Conservation (phyloP, 2,888 invertebrate species). For the Muschampia staudingeri region DNA sequence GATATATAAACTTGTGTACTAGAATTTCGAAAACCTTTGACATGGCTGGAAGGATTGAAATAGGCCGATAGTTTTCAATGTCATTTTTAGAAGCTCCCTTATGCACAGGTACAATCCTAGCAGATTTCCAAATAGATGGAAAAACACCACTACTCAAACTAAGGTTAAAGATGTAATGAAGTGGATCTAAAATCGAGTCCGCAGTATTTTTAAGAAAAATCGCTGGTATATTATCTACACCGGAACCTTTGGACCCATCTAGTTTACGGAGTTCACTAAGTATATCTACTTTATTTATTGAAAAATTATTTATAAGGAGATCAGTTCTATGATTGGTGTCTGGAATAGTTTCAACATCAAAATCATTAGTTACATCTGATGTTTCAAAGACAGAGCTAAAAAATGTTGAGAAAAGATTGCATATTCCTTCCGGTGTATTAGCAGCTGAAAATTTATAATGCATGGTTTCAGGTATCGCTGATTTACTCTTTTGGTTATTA, state of each 20-base stretch:
- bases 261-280: neutral
- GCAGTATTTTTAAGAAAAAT: neutral
- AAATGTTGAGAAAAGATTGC: neutral
- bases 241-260: neutral
- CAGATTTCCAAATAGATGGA: neutral
- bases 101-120: neutral
- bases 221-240: neutral
- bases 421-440: neutral
- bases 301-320: neutral
- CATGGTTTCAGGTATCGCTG: neutral
- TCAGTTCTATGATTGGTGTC: neutral
- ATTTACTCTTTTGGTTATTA: neutral
- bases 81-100: neutral
- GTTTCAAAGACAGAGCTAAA: slow-evolving; percentile 7
- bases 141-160: neutral
- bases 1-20: neutral
- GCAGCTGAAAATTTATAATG: neutral
- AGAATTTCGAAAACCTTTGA: neutral
- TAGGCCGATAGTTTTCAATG: neutral
- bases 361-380: neutral
- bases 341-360: neutral
- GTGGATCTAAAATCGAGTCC: neutral
- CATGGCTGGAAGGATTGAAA: neutral
- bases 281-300: neutral
- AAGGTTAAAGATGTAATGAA: neutral